Percentiles rank a stretch among this genome's conserved stretches.
phyloP scores from a whole-genome alignment of 2,113 vertebrate species.

The Hystrix cristata region DNA sequence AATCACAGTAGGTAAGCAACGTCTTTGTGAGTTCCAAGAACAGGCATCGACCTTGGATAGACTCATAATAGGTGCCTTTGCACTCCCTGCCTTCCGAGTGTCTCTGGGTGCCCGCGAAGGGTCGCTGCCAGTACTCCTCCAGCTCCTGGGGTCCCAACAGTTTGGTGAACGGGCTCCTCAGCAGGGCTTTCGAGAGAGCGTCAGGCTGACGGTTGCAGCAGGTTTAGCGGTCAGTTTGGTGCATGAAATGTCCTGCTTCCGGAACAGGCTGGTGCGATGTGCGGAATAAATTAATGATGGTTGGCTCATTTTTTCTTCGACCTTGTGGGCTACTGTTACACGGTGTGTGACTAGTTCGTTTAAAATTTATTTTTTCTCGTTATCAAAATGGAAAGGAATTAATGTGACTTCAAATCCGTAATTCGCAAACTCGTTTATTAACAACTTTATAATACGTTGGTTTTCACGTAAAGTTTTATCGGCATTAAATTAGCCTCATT shows the following conservation, averaged over 20 bases:
- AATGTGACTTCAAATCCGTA: not conserved
- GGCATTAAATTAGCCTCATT: not conserved
- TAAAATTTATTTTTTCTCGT: constrained; percentile 69
- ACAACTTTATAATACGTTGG: not conserved
- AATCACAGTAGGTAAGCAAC: not conserved
- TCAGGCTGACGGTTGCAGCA: not conserved
- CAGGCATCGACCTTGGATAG: rapidly evolving
- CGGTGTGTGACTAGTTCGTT: constrained; percentile 4
- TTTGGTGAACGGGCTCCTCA: not conserved
- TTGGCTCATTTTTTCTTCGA: constrained; percentile 55
- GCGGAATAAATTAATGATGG: constrained; percentile 52
- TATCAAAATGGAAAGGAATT: constrained; percentile 1
- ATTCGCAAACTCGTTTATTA: not conserved
- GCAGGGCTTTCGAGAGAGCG: not conserved
- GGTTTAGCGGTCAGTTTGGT: not conserved
- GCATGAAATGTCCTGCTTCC: not conserved
- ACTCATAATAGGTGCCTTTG: rapidly evolving
- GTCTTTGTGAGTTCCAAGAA: not conserved
- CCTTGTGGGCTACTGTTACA: constrained; percentile 69
- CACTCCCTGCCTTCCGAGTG: rapidly evolving
- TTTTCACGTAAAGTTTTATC: not conserved
- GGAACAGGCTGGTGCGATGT: not conserved
- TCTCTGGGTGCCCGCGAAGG: not conserved
- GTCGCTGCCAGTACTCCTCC: not conserved
- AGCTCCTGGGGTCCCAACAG: not conserved